Percentiles rank a stretch among this genome's conserved stretches.
These are phyloP conservation scores for Chouioia cunea DNA, from an alignment of 2,888 invertebrate species.

Conservation along the genomic window DNA sequence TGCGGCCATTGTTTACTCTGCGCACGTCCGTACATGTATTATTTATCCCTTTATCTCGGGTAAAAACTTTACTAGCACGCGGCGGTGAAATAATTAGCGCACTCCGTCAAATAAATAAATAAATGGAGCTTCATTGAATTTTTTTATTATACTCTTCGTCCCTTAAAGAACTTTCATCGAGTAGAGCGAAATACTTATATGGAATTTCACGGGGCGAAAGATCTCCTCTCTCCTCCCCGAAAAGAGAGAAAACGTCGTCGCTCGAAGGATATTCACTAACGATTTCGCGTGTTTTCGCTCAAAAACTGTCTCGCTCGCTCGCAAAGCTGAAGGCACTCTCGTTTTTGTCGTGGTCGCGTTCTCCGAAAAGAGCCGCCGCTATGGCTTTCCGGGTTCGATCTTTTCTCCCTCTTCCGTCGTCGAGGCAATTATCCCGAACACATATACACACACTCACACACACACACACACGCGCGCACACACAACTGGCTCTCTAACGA, in stretches of 20 bases:
- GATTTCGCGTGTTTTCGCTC: conserved; percentile 47
- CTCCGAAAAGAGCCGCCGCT: conserved; percentile 42
- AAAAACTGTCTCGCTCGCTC: conserved; percentile 40
- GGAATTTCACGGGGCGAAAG: conserved; percentile 30
- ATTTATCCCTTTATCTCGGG: conserved; percentile 40
- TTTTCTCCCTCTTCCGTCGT: conserved; percentile 30
- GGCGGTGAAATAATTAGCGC: conserved; percentile 39
- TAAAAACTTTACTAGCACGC: neutral
- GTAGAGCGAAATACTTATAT: conserved; percentile 24
- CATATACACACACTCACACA: conserved; percentile 20
- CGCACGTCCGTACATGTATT: conserved; percentile 39
- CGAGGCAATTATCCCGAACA: conserved; percentile 56
- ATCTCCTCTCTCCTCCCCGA: conserved; percentile 29
- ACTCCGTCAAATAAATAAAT: conserved; percentile 35
- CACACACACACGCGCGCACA: conserved; percentile 11
- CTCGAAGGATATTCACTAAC: conserved; percentile 45
- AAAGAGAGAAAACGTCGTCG: conserved; percentile 36
- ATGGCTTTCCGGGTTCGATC: conserved; percentile 49
- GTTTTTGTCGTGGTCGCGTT: conserved; percentile 33
- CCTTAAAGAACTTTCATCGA: conserved; percentile 27
- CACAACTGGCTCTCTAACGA: conserved; percentile 65
- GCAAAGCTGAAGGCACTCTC: conserved; percentile 2
- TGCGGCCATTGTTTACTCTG: conserved; percentile 34
- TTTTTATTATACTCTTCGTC: neutral
- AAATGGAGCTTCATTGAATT: conserved; percentile 29